A percentile compares a stretch with the other conserved stretches of the same genome.
phyloP scores from a whole-genome alignment of 35 echinoderm and acorn worm genomes.

The Ophiothrix spiculata region DNA sequence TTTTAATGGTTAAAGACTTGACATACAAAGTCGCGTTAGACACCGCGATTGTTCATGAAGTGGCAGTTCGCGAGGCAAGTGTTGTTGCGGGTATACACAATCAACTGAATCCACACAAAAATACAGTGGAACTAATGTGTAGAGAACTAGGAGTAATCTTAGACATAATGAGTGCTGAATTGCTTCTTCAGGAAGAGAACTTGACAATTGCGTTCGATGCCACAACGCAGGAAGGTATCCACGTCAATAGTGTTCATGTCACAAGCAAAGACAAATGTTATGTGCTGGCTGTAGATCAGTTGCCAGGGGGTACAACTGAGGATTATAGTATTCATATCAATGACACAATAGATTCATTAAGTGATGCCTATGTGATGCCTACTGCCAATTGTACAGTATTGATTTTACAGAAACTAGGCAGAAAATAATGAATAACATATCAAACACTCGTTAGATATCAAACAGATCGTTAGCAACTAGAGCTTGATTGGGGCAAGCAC shows the following conservation, averaged over 20 bases:
- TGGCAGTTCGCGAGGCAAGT: neutral
- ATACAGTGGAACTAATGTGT: slow-evolving; percentile 33
- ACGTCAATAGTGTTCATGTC: slow-evolving; percentile 39
- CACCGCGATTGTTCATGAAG: neutral
- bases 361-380: too few species aligned
- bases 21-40: neutral
- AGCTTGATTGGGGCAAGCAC: neutral
- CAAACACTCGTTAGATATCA: slow-evolving; percentile 9
- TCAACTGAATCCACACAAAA: neutral
- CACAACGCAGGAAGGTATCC: slow-evolving; percentile 47
- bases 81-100: neutral
- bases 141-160: slow-evolving; percentile 34
- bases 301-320: too few species aligned
- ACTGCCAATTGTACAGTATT: too few species aligned
- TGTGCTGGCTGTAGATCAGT: slow-evolving; percentile 31
- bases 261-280: slow-evolving; percentile 12
- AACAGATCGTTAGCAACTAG: neutral
- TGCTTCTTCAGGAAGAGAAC: neutral
- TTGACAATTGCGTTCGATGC: slow-evolving; percentile 49
- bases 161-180: slow-evolving; percentile 22
- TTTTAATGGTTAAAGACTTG: neutral
- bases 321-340: slow-evolving; percentile 32
- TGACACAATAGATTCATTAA: neutral
- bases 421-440: neutral
- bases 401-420: too few species aligned